Evolutionary conservation across 2,797 vertebrate genomes (phyloP).

Genomic region (Xenentodon cancila): DNA sequence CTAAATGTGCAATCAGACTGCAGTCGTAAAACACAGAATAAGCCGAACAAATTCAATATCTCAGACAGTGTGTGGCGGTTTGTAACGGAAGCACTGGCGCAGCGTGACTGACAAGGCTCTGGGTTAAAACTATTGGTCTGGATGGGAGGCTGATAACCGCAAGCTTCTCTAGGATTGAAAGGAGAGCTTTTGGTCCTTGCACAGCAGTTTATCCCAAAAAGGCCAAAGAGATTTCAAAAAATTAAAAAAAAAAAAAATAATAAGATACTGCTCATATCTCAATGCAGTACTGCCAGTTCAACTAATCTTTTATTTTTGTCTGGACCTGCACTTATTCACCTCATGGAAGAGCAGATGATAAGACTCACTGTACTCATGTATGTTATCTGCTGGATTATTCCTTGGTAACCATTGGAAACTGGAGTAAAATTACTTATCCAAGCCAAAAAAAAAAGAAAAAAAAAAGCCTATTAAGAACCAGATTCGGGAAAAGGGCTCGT

Average conservation of each 20-base stretch:
- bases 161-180: slow-evolving; percentile 36
- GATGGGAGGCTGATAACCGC: slow-evolving; percentile 34
- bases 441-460: not conserved
- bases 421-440: not conserved
- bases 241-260: not conserved
- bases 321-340: not conserved
- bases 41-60: slow-evolving; percentile 61
- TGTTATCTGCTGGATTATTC: not conserved
- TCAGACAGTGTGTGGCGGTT: slow-evolving; percentile 23
- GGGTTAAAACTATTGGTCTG: slow-evolving; percentile 36
- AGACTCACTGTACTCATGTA: not conserved
- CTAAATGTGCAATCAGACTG: slow-evolving; percentile 63
- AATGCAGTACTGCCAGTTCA: not conserved
- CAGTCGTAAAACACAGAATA: slow-evolving; percentile 54
- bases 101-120: slow-evolving; percentile 40
- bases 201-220: slow-evolving; percentile 9
- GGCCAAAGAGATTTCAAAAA: not conserved
- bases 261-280: too few species aligned
- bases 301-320: not conserved
- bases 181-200: slow-evolving; percentile 4
- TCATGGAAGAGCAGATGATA: not conserved
- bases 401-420: not conserved
- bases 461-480: too few species aligned
- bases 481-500: too few species aligned
- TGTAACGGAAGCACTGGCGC: slow-evolving; percentile 43